Conservation (phyloP, 1,140 invertebrate genomes). For the Drosophila oshimai region DNA sequence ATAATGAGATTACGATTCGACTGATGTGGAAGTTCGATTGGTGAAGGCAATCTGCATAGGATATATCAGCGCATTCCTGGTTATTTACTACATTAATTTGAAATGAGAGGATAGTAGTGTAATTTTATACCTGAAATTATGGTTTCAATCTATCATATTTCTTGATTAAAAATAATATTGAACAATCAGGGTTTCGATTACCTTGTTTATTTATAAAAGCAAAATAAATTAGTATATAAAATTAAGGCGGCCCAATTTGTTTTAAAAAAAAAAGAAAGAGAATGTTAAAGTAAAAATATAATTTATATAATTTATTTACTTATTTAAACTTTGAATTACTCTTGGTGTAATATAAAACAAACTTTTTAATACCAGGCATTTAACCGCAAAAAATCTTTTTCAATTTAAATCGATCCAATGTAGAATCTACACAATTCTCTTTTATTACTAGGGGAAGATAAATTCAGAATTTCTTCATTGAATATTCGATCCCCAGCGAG, state of each 20-base stretch:
- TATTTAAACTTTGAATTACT: too few relatives aligned
- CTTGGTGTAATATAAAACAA: too few relatives aligned
- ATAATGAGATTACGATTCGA: conserved; percentile 46
- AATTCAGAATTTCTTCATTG: conserved; percentile 37
- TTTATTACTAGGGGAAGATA: conserved; percentile 11
- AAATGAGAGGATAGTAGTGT: background rate
- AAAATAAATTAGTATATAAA: too few relatives aligned
- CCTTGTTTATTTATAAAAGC: background rate
- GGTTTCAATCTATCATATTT: too few relatives aligned
- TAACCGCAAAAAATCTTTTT: too few relatives aligned
- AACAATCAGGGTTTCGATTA: background rate
- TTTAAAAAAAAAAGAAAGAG: too few relatives aligned
- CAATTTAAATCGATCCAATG: background rate
- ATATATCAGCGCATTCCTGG: background rate
- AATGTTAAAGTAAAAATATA: too few relatives aligned
- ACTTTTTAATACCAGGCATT: too few relatives aligned
- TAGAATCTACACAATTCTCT: background rate
- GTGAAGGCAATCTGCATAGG: conserved; percentile 2
- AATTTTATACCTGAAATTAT: background rate
- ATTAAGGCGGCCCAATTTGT: too few relatives aligned
- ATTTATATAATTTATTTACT: too few relatives aligned
- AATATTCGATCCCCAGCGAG: conserved; percentile 38
- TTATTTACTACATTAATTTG: conserved; percentile 2
- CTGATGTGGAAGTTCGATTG: conserved; percentile 36
- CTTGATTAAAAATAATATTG: too few relatives aligned